Conservation (phyloP, 2,888 invertebrate genomes). For the Erpobdella octoculata region DNA sequence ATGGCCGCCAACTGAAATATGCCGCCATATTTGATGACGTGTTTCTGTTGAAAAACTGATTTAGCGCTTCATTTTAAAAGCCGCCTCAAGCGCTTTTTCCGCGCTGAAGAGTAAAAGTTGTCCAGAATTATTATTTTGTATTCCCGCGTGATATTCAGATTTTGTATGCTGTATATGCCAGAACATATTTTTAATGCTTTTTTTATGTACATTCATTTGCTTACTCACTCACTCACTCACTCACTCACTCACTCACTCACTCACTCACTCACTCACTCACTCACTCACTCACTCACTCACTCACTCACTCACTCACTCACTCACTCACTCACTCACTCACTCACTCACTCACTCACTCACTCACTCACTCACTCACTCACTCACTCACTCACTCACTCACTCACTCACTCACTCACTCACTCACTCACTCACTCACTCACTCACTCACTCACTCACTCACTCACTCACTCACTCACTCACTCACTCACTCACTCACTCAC, state of each 20-base stretch:
- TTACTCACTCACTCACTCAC: no score
- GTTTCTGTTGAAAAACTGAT: constrained; percentile 6
- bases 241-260: constrained; percentile 2
- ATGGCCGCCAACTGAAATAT: constrained; percentile 8
- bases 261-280: constrained; percentile 9
- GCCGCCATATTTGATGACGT: constrained; percentile 12
- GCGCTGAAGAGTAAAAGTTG: no score
- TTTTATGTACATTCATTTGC: no score
- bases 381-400: background rate
- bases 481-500: no score
- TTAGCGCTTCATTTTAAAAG: background rate
- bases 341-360: background rate
- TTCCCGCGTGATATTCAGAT: no score
- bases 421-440: background rate
- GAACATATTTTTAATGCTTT: no score
- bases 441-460: no score
- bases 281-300: background rate
- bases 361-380: background rate
- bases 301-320: background rate
- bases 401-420: background rate
- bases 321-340: background rate
- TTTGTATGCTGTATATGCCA: no score
- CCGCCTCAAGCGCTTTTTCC: background rate
- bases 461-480: no score
- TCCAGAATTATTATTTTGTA: no score